These are phyloP conservation scores for Paraplagusia blochii DNA, from an alignment of 2,113 vertebrate species.

Conservation along the genomic window DNA sequence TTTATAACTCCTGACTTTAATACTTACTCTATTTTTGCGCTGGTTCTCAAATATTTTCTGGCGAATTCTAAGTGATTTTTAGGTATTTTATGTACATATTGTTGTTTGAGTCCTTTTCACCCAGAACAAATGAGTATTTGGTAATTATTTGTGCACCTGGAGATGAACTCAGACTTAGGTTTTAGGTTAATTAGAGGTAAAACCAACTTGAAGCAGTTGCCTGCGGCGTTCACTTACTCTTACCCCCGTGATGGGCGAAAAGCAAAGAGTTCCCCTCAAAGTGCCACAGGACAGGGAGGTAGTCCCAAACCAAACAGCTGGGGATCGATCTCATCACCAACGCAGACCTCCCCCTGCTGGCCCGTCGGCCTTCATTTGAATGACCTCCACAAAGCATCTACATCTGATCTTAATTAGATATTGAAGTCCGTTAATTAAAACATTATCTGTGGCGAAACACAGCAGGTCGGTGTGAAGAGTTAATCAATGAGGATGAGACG, in stretches of 20 bases:
- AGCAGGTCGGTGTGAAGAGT: constrained; percentile 59
- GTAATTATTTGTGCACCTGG: constrained; percentile 3
- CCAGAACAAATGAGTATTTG: neutral
- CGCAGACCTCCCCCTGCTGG: constrained; percentile 36
- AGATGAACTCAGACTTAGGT: constrained; percentile 14
- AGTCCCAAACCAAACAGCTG: constrained; percentile 31
- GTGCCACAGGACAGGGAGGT: constrained; percentile 26
- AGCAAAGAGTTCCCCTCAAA: constrained; percentile 27
- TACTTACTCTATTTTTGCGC: no score
- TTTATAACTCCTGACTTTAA: no score
- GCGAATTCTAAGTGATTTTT: no score
- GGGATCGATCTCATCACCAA: constrained; percentile 56
- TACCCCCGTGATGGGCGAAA: constrained; percentile 18
- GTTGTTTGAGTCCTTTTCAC: neutral
- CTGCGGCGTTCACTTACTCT: constrained; percentile 25
- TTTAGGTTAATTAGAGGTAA: constrained; percentile 6
- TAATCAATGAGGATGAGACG: constrained; percentile 70
- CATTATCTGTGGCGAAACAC: constrained; percentile 71
- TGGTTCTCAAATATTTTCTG: no score
- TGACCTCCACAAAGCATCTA: constrained; percentile 69
- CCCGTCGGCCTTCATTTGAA: constrained; percentile 61
- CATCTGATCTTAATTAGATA: constrained; percentile 77
- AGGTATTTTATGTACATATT: no score
- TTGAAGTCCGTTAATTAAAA: constrained; percentile 77
- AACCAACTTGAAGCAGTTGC: neutral